Evolutionary conservation across 2,113 vertebrate genomes (phyloP), one percentile per base, ranked within the genome.

Genomic region (Takifugu flavidus): DNA sequence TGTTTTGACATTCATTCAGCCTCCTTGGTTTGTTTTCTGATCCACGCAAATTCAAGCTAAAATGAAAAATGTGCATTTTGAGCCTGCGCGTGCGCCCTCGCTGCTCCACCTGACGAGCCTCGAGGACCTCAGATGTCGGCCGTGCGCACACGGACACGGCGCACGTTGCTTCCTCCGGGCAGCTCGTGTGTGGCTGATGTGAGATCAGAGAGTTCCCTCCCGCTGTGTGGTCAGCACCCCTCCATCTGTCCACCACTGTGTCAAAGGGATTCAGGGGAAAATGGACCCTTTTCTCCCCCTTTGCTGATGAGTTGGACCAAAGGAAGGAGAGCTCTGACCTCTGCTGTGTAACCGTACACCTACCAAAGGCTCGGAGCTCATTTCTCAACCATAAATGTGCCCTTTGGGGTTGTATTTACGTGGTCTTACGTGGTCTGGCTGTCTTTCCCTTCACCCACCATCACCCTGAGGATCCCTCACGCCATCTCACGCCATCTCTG

Each of bases 291-390:
- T 25, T 25, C 53, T 61, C 46, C 14, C 59, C 5, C 56, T 31
- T 13, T 63, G 28, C 55, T 20, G 56, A 62, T 13, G 56, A 72
- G 70, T 53, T 8, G 13, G 70, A 50, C 71, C 59, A 49, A 59
- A 49, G 45, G 45, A 62, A 70, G 47, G 74, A 53, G 55, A 77
- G 70, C 66, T 67, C 60, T 74, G 79, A 79, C 79, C 72, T 78
- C 53, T 49, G 49, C 52, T 65, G 55, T 85, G 69, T 82, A 75
- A 79, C 82, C 53, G 67, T 64, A 74, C 63, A 72, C 60, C 74
- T 80, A 62, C 31, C 42, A 50, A 73, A 60, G 51, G 13, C 49
- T 70, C 47, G 25, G 31, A 70, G 67, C 25, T 39, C 34, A 39
- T 39, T 39, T 4, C 34, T 39, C 34, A 10, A 39, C 34, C 34